Evolutionary conservation across 2,888 invertebrate species (phyloP).

Genomic region (Oxycera nigricornis): DNA sequence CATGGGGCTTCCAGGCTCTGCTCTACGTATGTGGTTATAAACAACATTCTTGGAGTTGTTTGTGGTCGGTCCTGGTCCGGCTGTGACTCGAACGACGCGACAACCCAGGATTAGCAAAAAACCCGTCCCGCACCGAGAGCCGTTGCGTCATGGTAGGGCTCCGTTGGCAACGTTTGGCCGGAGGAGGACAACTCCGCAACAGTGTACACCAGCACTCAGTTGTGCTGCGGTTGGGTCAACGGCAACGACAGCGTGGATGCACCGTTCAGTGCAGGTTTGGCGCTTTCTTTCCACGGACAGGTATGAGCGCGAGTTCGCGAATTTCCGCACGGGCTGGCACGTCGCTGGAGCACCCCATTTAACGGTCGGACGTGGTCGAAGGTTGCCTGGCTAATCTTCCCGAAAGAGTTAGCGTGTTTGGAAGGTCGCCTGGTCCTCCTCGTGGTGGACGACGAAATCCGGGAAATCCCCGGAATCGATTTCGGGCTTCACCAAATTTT

Average conservation of each 20-base stretch:
- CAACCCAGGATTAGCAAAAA: conserved; percentile 29
- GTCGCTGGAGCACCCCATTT: background rate
- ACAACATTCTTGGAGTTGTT: conserved; percentile 30
- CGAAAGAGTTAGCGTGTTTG: no score
- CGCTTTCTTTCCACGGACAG: conserved; percentile 34
- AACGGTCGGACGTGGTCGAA: conserved; percentile 4
- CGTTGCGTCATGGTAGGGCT: background rate
- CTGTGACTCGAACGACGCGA: conserved; percentile 20
- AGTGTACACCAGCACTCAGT: conserved; percentile 8
- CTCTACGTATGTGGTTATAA: conserved; percentile 17
- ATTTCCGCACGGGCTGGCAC: background rate
- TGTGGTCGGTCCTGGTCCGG: conserved; percentile 27
- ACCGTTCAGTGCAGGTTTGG: conserved; percentile 35
- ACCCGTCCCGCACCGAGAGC: background rate
- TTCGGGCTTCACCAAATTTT: no score
- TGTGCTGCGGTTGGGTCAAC: conserved; percentile 19
- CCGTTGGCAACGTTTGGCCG: background rate
- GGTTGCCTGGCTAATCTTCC: no score
- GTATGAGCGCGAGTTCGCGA: conserved; percentile 10
- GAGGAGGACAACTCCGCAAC: background rate
- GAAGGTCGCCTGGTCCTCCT: no score
- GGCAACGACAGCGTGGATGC: conserved; percentile 1
- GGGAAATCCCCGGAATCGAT: no score
- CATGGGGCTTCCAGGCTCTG: background rate
- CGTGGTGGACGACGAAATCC: no score